Evolutionary conservation across 1,140 invertebrate species (phyloP).

Genomic region (Chrysoperla carnea): DNA sequence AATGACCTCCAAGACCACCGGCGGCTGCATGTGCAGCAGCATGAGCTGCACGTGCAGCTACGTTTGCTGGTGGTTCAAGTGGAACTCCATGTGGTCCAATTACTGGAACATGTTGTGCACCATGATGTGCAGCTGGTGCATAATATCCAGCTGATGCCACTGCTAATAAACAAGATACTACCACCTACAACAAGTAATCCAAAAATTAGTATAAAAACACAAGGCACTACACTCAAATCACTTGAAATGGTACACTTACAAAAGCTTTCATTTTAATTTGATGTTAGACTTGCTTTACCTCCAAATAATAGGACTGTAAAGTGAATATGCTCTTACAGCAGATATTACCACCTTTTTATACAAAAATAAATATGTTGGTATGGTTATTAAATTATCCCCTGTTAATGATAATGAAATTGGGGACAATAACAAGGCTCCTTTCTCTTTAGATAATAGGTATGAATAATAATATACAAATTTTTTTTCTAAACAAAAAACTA

Average conservation of each 20-base stretch:
- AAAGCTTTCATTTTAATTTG: too few species aligned
- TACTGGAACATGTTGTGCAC: background rate
- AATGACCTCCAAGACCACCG: background rate
- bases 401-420: too few species aligned
- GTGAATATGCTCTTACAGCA: too few species aligned
- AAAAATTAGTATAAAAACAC: too few species aligned
- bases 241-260: too few species aligned
- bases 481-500: background rate
- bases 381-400: too few species aligned
- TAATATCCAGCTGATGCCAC: background rate
- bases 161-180: background rate
- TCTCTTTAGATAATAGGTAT: constrained; percentile 25
- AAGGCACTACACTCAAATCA: too few species aligned
- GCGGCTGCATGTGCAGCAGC: background rate
- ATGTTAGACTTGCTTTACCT: too few species aligned
- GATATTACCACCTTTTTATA: too few species aligned
- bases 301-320: too few species aligned
- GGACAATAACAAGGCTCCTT: background rate
- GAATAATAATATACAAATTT: constrained; percentile 36
- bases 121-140: background rate
- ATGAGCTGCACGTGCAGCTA: too few species aligned
- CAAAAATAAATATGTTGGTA: too few species aligned
- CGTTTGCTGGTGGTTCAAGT: constrained; percentile 2
- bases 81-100: constrained; percentile 3
- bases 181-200: background rate